phyloP scores from a whole-genome alignment of 2,888 invertebrate species.

The Platynereis dumerilii region DNA sequence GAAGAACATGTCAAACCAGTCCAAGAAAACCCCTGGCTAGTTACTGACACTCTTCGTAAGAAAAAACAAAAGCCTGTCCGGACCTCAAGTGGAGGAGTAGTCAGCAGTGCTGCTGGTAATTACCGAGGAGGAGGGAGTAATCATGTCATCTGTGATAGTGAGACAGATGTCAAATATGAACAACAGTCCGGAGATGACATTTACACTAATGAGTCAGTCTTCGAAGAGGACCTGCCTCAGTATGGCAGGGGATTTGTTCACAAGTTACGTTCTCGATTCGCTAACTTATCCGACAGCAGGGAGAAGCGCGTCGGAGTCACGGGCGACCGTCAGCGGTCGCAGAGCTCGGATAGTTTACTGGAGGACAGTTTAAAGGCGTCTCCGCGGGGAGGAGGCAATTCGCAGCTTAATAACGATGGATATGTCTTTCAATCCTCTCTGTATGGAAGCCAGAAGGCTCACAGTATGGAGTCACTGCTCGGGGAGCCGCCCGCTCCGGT shows the following conservation, averaged over 20 bases:
- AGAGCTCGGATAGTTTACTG: slow-evolving; percentile 25
- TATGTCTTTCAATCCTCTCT: background rate
- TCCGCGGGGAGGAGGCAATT: background rate
- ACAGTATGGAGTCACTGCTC: background rate
- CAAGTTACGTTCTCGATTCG: slow-evolving; percentile 51
- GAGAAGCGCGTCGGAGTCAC: slow-evolving; percentile 1
- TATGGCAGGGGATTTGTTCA: slow-evolving; percentile 58
- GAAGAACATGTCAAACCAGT: slow-evolving; percentile 28
- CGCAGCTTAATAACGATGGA: background rate
- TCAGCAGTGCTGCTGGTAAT: too few relatives aligned
- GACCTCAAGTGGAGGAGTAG: background rate
- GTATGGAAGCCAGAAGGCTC: slow-evolving; percentile 3
- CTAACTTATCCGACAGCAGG: slow-evolving; percentile 16
- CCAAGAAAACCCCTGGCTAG: slow-evolving; percentile 29
- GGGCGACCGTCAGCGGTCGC: slow-evolving; percentile 9
- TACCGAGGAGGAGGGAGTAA: slow-evolving; percentile 13
- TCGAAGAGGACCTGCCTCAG: slow-evolving; percentile 44
- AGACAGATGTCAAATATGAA: slow-evolving; percentile 21
- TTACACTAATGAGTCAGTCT: background rate
- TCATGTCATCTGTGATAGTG: slow-evolving; percentile 16
- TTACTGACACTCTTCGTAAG: slow-evolving; percentile 23
- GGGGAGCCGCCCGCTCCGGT: background rate
- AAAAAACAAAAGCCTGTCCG: slow-evolving; percentile 8
- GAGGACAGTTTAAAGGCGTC: slow-evolving; percentile 12
- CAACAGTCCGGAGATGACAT: slow-evolving; percentile 2